phyloP scores from a whole-genome alignment of 2,113 vertebrate species.

The Hyla sarda region DNA sequence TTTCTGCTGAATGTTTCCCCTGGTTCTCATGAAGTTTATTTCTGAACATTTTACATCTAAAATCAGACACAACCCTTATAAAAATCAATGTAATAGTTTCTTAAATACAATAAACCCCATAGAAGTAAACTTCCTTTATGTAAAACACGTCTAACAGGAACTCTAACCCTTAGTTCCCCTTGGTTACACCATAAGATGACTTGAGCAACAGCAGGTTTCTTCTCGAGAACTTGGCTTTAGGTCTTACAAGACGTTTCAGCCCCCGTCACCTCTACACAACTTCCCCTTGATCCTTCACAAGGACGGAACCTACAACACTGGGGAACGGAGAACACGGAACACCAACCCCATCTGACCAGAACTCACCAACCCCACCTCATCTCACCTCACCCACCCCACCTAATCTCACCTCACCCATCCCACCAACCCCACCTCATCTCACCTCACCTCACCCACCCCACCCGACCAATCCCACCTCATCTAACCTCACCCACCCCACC shows the following conservation, averaged over 20 bases:
- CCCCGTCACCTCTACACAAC: background rate
- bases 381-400: no score
- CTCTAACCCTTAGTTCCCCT: background rate
- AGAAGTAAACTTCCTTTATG: background rate
- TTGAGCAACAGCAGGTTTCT: background rate
- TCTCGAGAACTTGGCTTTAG: background rate
- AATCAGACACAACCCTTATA: background rate
- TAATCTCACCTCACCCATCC: no score
- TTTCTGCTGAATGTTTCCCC: no score
- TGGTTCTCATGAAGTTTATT: no score
- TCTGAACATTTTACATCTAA: no score
- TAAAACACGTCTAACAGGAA: background rate
- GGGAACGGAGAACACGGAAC: no score
- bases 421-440: no score
- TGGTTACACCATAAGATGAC: background rate
- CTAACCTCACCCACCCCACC: no score
- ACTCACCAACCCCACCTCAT: no score
- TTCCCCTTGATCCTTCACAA: background rate
- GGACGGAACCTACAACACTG: background rate
- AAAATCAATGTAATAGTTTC: background rate
- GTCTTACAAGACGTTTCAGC: background rate
- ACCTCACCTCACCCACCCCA: no score
- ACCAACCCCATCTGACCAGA: no score
- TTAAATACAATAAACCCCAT: background rate
- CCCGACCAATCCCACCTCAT: no score